Conservation (phyloP, 2,888 invertebrate genomes). For the Amitus sp. region DNA sequence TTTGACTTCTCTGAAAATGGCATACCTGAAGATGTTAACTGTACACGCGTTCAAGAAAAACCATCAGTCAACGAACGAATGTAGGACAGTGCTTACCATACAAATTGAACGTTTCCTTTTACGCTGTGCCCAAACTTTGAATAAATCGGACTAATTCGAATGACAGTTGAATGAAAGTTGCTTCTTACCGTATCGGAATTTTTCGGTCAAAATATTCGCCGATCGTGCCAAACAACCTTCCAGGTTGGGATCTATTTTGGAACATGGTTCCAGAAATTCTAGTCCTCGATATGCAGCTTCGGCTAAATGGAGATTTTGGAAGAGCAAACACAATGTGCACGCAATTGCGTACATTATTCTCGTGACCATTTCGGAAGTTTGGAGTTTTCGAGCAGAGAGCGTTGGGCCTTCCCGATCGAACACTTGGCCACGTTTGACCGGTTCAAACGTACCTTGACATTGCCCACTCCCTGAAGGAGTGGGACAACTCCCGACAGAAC, state of each 20-base stretch:
- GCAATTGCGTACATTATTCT: slow-evolving; percentile 25
- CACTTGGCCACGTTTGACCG: slow-evolving; percentile 57
- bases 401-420: slow-evolving; percentile 25
- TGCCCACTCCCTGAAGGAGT: slow-evolving; percentile 50
- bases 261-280: slow-evolving; percentile 79
- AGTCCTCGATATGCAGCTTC: slow-evolving; percentile 58
- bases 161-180: background rate
- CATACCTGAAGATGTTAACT: too few species aligned
- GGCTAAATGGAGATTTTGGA: slow-evolving; percentile 38
- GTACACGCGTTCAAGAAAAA: slow-evolving; percentile 24
- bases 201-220: slow-evolving; percentile 78
- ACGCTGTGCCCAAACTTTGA: too few species aligned
- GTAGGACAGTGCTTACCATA: slow-evolving; percentile 62
- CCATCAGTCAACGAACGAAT: slow-evolving; percentile 46
- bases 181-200: slow-evolving; percentile 75
- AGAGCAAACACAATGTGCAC: slow-evolving; percentile 32
- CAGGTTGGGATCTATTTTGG: slow-evolving; percentile 70
- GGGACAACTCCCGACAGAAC: too few species aligned
- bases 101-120: slow-evolving; percentile 64
- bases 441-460: slow-evolving; percentile 62
- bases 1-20: too few species aligned
- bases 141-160: too few species aligned
- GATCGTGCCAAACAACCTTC: slow-evolving; percentile 79
- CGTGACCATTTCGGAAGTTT: slow-evolving; percentile 17
- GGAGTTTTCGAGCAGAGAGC: slow-evolving; percentile 17